Conservation (phyloP, 1,140 invertebrate genomes). For the Lineus longissimus region DNA sequence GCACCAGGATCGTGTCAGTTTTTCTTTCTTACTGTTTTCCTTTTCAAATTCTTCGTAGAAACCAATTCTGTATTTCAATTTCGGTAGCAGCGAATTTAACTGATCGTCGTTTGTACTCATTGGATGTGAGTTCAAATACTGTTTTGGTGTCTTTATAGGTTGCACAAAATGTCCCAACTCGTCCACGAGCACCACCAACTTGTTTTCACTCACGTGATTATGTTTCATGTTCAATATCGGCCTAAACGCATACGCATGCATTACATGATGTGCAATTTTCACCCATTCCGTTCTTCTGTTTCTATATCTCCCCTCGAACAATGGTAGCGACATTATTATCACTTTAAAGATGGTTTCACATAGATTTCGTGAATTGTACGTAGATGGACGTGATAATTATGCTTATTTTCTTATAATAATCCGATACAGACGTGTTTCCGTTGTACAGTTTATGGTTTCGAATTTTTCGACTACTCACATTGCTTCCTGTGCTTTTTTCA, state of each 20-base stretch:
- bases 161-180: constrained; percentile 3
- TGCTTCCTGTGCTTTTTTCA: too few species aligned
- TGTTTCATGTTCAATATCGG: background rate
- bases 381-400: background rate
- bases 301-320: background rate
- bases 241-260: background rate
- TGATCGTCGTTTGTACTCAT: background rate
- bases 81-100: background rate
- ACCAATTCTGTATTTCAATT: constrained; percentile 1
- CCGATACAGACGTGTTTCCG: background rate
- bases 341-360: background rate
- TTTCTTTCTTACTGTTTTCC: background rate
- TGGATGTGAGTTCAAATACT: background rate
- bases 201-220: background rate
- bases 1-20: constrained; percentile 1
- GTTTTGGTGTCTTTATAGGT: background rate
- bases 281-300: constrained; percentile 3
- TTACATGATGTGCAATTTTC: constrained; percentile 2
- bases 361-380: background rate
- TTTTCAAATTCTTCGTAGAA: constrained; percentile 6
- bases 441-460: background rate
- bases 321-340: background rate
- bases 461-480: background rate
- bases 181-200: constrained; percentile 2
- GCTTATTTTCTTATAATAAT: constrained; percentile 2